Base-by-base conservation (phyloP, 2,888 invertebrate genomes). In the Drosophila colorata region DNA sequence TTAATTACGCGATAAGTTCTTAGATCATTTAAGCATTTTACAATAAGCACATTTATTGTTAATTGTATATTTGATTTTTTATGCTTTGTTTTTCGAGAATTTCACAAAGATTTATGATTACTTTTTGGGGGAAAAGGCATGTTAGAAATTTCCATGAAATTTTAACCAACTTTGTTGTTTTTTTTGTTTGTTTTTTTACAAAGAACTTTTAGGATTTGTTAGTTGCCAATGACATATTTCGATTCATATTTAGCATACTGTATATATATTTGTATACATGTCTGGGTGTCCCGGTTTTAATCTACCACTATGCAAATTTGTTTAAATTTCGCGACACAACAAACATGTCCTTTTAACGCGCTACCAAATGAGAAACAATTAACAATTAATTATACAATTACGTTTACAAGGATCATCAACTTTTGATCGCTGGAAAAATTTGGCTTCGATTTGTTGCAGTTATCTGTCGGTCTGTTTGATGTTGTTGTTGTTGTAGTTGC, bases 341-440 rank as follows among this genome's bases (percentile, higher is more conserved):
- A 61, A 74, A 74, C 70, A 70, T 44, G 61, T 43, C 58, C 35
- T 25, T 55, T 67, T 55, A 73, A 73, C 66, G 60, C 55, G 58
- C 74, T 72, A 75, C 61, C 68, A 78, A 67, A 78, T 67, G 63
- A 49, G 48, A 75, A 84, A 80, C 75, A 75, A 78, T 77, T 80
- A 82, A 83, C 85, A 83, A 82, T 82, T 74, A 85, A 76, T 70
- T 68, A 68, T 65, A 77, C 67, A 71, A 66, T 68, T 71, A 74
- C 55, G 52, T 72, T 61, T 69, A 56, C 60, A 41, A 46, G 69
- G 56, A 48, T 72, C 60, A 65, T 67, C 59, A 69, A 69, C 40
- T 44, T 53, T 41, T 18, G 70, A 80, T 51, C 61, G 61, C 59
- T 81, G 71, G 59, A 58, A 52, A 56, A 75, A 73, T 83, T 83